Evolutionary conservation across 2,888 invertebrate species (phyloP).

Genomic region (Strigamia maritima): DNA sequence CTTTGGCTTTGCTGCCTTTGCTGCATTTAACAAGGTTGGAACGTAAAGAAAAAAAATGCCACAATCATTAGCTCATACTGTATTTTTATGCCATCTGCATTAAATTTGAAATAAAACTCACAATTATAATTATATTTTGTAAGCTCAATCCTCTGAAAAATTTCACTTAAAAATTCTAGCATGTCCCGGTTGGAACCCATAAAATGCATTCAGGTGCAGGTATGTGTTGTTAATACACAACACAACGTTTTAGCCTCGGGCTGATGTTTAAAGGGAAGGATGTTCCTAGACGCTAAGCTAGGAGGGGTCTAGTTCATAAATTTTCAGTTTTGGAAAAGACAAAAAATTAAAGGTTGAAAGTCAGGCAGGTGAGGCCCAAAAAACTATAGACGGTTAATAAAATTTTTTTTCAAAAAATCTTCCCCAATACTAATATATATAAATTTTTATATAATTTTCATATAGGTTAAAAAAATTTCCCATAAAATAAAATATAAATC

Average conservation of each 20-base stretch:
- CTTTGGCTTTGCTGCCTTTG: neutral
- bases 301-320: slow-evolving; percentile 16
- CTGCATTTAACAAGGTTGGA: slow-evolving; percentile 20
- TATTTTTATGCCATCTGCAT: slow-evolving; percentile 8
- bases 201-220: slow-evolving; percentile 24
- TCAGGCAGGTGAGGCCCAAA: slow-evolving; percentile 18
- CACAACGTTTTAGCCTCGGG: slow-evolving; percentile 19
- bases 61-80: neutral
- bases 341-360: slow-evolving; percentile 24
- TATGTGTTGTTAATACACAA: slow-evolving; percentile 28
- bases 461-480: no score
- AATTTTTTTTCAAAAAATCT: neutral
- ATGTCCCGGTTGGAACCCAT: slow-evolving; percentile 6
- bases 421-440: no score
- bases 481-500: no score
- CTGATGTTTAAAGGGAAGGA: slow-evolving; percentile 16
- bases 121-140: slow-evolving; percentile 2
- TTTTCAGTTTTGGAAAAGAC: slow-evolving; percentile 28
- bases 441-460: no score
- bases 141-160: slow-evolving; percentile 21
- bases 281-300: slow-evolving; percentile 12
- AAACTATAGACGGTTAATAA: neutral
- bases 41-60: neutral
- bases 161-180: slow-evolving; percentile 12
- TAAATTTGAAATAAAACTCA: neutral